These are phyloP conservation scores for Petaurus breviceps DNA, from an alignment of 2,113 vertebrate genomes.

Conservation along the genomic window DNA sequence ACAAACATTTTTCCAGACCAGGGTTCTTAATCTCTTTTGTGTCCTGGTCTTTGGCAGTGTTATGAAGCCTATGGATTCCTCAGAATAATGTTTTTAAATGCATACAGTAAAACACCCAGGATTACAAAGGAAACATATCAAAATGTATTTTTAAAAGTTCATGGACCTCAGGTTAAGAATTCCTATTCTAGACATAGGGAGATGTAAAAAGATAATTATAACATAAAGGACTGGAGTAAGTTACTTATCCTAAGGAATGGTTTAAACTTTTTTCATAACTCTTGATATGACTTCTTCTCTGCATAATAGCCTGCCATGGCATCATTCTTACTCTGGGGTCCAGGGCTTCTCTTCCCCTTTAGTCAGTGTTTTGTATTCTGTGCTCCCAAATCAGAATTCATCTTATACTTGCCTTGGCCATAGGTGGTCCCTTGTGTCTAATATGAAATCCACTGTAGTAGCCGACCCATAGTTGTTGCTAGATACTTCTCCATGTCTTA, in stretches of 20 bases:
- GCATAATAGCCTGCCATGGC: neutral
- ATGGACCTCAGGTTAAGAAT: neutral
- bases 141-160: neutral
- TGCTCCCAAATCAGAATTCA: neutral
- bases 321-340: neutral
- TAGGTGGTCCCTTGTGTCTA: neutral
- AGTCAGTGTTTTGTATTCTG: neutral
- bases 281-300: neutral
- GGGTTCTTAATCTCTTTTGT: neutral
- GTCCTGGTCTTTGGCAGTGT: neutral
- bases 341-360: neutral
- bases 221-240: neutral
- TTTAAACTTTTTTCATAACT: neutral
- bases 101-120: neutral
- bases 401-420: neutral
- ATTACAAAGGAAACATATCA: neutral
- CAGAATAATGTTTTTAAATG: neutral
- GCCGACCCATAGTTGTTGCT: neutral
- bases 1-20: neutral
- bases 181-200: neutral
- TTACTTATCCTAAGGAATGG: neutral
- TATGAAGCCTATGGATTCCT: neutral
- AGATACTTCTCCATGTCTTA: neutral
- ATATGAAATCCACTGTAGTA: neutral
- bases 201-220: neutral